A percentile compares a stretch with the other conserved stretches of the same genome.
Evolutionary conservation across 1,140 invertebrate genomes (phyloP).

Genomic region (Apocrypta bakeri): DNA sequence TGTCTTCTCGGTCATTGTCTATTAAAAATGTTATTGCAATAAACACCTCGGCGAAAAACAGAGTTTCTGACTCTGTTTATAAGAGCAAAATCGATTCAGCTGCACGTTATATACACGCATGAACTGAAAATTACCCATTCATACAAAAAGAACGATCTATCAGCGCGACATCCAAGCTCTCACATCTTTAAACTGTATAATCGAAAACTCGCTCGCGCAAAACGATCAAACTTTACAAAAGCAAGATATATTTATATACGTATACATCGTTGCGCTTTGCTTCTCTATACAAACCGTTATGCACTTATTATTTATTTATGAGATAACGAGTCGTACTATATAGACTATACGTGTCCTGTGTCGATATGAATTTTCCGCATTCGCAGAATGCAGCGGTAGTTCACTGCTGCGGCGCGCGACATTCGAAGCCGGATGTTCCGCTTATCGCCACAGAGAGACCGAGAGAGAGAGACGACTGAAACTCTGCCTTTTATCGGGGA

Average conservation of each 20-base stretch:
- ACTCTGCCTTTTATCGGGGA: slow-evolving; percentile 40
- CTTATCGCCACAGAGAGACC: slow-evolving; percentile 52
- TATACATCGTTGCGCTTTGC: neutral
- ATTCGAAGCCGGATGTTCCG: slow-evolving; percentile 50
- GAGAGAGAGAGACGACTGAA: neutral
- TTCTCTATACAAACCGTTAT: slow-evolving; percentile 1
- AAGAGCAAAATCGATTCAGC: too few relatives aligned
- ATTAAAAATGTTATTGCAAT: too few relatives aligned
- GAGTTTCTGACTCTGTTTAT: too few relatives aligned
- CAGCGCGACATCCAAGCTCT: neutral
- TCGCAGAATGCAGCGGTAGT: slow-evolving; percentile 35
- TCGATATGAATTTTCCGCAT: slow-evolving; percentile 48
- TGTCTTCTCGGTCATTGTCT: too few relatives aligned
- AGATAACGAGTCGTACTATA: slow-evolving; percentile 19
- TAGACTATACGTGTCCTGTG: neutral
- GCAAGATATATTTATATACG: too few relatives aligned
- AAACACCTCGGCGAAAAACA: too few relatives aligned
- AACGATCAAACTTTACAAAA: slow-evolving; percentile 4
- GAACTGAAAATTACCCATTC: neutral
- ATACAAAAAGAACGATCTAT: neutral
- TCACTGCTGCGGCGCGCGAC: slow-evolving; percentile 49
- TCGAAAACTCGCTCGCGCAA: neutral
- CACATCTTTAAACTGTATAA: slow-evolving; percentile 17
- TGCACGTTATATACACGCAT: too few relatives aligned
- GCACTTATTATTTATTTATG: slow-evolving; percentile 49